Conservation (phyloP, 2,888 invertebrate genomes). For the Drosophila colorata region DNA sequence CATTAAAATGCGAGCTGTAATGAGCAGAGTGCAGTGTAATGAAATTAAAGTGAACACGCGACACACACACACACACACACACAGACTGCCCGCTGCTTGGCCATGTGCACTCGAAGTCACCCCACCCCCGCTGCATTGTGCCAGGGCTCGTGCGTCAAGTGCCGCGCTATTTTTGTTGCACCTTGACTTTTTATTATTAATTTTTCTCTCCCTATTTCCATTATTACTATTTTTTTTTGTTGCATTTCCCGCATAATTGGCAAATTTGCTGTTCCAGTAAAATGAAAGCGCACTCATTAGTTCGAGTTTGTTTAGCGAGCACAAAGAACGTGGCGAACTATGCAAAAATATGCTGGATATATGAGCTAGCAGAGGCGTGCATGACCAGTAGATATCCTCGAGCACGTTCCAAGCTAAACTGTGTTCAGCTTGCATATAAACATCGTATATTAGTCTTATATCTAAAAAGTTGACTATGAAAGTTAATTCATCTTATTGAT, state of each 20-base stretch:
- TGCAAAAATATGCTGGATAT: slow-evolving; percentile 31
- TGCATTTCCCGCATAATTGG: slow-evolving; percentile 70
- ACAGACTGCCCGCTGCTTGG: slow-evolving; percentile 70
- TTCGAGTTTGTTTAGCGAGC: slow-evolving; percentile 66
- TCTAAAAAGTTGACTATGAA: too few species aligned
- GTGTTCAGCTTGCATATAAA: too few species aligned
- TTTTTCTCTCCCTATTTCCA: slow-evolving; percentile 20
- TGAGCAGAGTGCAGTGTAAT: slow-evolving; percentile 71
- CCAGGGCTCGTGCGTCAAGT: slow-evolving; percentile 58
- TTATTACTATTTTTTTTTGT: slow-evolving; percentile 20
- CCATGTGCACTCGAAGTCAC: slow-evolving; percentile 56
- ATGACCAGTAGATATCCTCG: slow-evolving; percentile 10
- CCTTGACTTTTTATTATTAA: slow-evolving; percentile 68
- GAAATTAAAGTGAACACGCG: slow-evolving; percentile 76
- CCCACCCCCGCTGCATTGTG: slow-evolving; percentile 14
- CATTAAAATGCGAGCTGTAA: slow-evolving; percentile 76
- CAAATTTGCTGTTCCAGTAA: slow-evolving; percentile 56
- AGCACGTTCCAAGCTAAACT: too few species aligned
- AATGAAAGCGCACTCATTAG: slow-evolving; percentile 68
- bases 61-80: slow-evolving; percentile 22
- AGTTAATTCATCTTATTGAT: too few species aligned
- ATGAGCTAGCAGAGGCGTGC: not conserved
- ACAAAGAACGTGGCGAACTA: slow-evolving; percentile 43
- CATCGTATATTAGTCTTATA: not conserved
- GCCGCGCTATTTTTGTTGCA: slow-evolving; percentile 75